These are phyloP conservation scores for Leptopterna dolabrata DNA, from an alignment of 2,888 invertebrate species.

Conservation along the genomic window DNA sequence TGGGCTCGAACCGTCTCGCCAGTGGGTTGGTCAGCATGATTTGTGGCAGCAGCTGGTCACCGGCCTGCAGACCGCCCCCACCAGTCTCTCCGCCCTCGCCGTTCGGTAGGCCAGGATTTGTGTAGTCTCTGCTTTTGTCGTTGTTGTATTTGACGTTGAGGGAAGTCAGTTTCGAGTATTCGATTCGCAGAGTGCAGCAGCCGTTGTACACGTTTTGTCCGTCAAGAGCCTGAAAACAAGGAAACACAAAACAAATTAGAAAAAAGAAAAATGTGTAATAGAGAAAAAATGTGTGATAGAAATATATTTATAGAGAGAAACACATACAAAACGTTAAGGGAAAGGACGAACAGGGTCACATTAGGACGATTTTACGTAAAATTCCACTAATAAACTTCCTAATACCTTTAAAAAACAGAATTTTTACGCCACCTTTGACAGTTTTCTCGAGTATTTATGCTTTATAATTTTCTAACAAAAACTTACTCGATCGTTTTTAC, in stretches of 20 bases:
- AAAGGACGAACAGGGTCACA: too few species aligned
- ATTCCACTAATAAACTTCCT: too few species aligned
- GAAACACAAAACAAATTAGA: neutral
- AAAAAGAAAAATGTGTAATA: neutral
- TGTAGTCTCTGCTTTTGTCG: constrained; percentile 99
- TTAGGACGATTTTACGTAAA: too few species aligned
- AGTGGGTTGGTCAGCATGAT: constrained; percentile 68
- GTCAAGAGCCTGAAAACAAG: constrained; percentile 81
- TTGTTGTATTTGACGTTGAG: constrained; percentile 99
- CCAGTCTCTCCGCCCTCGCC: constrained; percentile 76
- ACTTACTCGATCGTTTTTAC: too few species aligned
- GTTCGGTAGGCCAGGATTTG: constrained; percentile 96
- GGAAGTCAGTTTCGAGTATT: constrained; percentile 98
- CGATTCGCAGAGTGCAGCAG: constrained; percentile 98
- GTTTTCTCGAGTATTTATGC: too few species aligned
- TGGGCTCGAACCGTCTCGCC: constrained; percentile 54
- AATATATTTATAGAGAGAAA: too few species aligned
- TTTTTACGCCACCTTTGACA: too few species aligned
- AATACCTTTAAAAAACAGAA: too few species aligned
- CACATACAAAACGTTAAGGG: too few species aligned
- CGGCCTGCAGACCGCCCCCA: constrained; percentile 64
- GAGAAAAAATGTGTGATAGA: neutral
- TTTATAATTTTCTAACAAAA: too few species aligned
- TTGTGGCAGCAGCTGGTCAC: constrained; percentile 69
- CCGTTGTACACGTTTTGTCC: constrained; percentile 99